Base-by-base conservation (phyloP, 2,888 invertebrate species). In the Zonitis immaculata region DNA sequence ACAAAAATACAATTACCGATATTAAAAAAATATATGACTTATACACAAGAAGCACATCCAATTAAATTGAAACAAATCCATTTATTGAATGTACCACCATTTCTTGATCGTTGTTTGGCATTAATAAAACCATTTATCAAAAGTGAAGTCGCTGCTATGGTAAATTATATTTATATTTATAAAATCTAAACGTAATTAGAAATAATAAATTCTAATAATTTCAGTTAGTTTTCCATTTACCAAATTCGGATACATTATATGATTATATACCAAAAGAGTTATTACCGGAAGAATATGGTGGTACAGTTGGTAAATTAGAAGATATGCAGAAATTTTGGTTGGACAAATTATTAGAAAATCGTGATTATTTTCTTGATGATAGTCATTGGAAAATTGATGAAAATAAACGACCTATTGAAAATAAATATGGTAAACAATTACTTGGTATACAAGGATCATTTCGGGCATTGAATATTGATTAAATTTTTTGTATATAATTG, bases 1-100 rank as follows among this genome's bases (percentile, higher is more conserved):
- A 78, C 84, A 7, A 84, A 82, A 73, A 74, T 86, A 2, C 82
- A 82, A 35, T 72, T 87, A 42, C 81, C 83, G 0, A 79, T 84
- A 30, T 68, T 87, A 18, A 80, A 84, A 46, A 83, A 86, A 67
- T 87, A 87, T 67, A 86, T 87, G 86, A 77, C 84, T 65, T 87
- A 86, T 64, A 83, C 86, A 44, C 87, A 85, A 83, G 86, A 87
- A 66, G 86, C 86, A 1, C 82, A 86, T 72, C 87, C 87, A 0
- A 82, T 87, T 12, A 77, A 82, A 26, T 70, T 87, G 53, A 84
- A 81, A 65, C 80, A 82, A 66, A 80, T 87, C 14, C 88, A 88
- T 66, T 71, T 87, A 4, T 72, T 87, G 16, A 87, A 88, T 65
- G 79, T 82, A 1, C 82, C 86, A 4, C 73, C 84, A 0, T 81